Percentiles rank a stretch among this genome's conserved stretches.
phyloP scores from a whole-genome alignment of 2,113 vertebrate genomes.

The Hydrochoerus hydrochaeris region DNA sequence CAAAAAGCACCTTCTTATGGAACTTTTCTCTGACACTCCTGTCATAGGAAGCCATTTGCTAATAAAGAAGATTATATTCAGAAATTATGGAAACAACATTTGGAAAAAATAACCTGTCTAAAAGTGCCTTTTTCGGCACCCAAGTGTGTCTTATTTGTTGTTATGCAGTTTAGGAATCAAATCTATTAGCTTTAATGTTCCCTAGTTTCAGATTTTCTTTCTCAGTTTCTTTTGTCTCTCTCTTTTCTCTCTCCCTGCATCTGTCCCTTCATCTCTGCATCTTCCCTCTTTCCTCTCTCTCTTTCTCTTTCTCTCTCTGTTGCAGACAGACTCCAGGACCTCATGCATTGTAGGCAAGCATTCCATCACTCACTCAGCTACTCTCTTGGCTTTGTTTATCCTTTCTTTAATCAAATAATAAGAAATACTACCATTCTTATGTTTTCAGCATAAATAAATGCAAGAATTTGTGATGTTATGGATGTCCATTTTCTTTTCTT shows the following conservation, averaged over 20 bases:
- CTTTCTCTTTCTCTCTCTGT: too few species aligned
- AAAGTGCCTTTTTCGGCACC: background rate
- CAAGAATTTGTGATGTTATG: background rate
- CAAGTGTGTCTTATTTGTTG: background rate
- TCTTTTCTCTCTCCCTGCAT: too few species aligned
- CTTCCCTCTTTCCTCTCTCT: too few species aligned
- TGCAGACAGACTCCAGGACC: background rate
- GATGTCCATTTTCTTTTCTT: background rate
- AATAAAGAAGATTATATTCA: background rate
- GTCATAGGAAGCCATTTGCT: background rate
- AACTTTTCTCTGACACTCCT: background rate
- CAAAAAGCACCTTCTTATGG: background rate
- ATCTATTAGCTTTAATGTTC: background rate
- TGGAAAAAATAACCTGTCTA: background rate
- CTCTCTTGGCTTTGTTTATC: background rate
- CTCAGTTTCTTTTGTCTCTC: background rate
- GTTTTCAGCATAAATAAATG: background rate
- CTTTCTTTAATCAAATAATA: conserved; percentile 4
- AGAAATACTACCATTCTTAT: background rate
- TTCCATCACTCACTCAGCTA: background rate
- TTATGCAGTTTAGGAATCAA: background rate
- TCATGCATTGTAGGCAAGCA: background rate
- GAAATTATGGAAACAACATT: background rate
- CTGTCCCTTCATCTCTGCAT: background rate
- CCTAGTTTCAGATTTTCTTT: background rate